phyloP scores from a whole-genome alignment of 1,140 invertebrate species.

The Oryctes rhinoceros region DNA sequence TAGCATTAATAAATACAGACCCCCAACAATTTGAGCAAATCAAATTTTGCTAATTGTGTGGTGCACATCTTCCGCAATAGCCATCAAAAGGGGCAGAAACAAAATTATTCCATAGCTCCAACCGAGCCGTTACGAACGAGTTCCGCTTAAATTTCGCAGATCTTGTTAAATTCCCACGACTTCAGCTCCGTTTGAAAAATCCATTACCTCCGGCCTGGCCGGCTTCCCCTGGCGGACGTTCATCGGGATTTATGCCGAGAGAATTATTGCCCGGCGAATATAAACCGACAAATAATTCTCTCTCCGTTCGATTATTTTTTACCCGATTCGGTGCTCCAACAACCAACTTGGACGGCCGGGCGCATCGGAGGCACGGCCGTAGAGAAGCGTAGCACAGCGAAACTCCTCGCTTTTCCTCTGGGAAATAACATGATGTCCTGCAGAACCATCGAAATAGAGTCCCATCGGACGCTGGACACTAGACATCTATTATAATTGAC shows the following conservation, averaged over 20 bases:
- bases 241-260: neutral
- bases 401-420: conserved; percentile 43
- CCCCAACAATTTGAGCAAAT: too few relatives aligned
- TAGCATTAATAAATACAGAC: too few relatives aligned
- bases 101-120: neutral
- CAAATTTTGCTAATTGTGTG: too few relatives aligned
- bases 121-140: neutral
- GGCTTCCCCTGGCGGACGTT: neutral
- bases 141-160: neutral
- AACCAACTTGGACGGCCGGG: neutral
- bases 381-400: neutral
- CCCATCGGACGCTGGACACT: conserved; percentile 45
- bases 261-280: neutral
- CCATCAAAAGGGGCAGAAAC: too few relatives aligned
- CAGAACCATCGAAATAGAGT: conserved; percentile 53
- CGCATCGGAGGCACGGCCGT: neutral
- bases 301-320: conserved; percentile 6
- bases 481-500: conserved; percentile 51
- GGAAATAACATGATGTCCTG: conserved; percentile 57
- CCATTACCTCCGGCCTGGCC: neutral
- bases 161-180: conserved; percentile 6
- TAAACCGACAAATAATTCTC: conserved; percentile 31
- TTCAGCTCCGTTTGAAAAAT: neutral
- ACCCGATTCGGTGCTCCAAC: neutral
- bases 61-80: too few relatives aligned